These are phyloP conservation scores for Neosalanx taihuensis DNA, from an alignment of 2,797 vertebrate species.

Conservation along the genomic window DNA sequence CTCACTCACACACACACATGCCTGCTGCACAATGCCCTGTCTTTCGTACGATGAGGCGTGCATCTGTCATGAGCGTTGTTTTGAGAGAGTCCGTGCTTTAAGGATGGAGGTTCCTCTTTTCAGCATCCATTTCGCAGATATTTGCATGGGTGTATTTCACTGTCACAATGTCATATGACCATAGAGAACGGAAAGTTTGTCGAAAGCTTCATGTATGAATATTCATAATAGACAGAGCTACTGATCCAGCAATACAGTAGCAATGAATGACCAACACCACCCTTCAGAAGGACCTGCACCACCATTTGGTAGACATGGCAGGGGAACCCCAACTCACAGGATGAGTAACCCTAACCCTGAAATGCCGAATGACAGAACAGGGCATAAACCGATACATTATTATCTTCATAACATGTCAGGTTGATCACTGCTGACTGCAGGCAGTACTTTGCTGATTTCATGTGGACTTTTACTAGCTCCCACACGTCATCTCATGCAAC, in stretches of 20 bases:
- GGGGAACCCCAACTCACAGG: not conserved
- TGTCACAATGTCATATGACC: not conserved
- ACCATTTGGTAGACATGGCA: not conserved
- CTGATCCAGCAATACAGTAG: not conserved
- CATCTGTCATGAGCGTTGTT: conserved; percentile 34
- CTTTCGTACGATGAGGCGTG: not conserved
- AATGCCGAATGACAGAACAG: not conserved
- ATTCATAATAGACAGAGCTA: not conserved
- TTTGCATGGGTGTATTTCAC: not conserved
- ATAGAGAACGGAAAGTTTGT: not conserved
- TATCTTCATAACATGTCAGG: not conserved
- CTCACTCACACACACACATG: conserved; percentile 19
- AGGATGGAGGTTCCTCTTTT: not conserved
- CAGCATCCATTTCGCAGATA: not conserved
- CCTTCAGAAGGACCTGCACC: too few relatives aligned
- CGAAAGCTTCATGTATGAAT: not conserved
- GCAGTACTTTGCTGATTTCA: not conserved
- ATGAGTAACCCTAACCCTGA: not conserved
- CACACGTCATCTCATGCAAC: not conserved
- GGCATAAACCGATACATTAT: not conserved
- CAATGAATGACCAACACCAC: too few relatives aligned
- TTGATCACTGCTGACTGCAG: not conserved
- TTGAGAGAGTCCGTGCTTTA: conserved; percentile 17
- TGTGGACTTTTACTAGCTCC: not conserved
- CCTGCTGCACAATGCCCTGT: not conserved